Evolutionary conservation across 35 echinoderm and acorn worm species (phyloP).

Genomic region (Holothuria glaberrima): DNA sequence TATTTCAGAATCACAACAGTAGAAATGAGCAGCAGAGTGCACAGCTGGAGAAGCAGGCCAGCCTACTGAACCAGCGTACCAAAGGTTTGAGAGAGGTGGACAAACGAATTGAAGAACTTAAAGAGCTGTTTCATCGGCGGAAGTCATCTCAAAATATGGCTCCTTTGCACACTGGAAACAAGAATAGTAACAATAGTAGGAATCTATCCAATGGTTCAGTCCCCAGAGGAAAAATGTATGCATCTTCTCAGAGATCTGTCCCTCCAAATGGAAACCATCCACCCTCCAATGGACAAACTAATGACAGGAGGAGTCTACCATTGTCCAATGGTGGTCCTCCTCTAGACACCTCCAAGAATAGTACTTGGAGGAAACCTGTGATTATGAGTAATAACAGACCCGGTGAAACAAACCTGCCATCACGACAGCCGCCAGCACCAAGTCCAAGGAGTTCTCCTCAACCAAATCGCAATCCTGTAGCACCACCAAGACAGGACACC

Average conservation of each 20-base stretch:
- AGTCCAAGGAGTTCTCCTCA: constrained; percentile 44
- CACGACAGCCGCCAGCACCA: background rate
- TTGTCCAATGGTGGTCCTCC: constrained; percentile 33
- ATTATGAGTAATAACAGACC: constrained; percentile 17
- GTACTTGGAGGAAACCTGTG: constrained; percentile 20
- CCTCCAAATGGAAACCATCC: background rate
- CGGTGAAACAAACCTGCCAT: background rate
- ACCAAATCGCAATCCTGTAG: constrained; percentile 13
- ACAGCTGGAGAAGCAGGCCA: constrained; percentile 72
- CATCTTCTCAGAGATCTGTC: constrained; percentile 42
- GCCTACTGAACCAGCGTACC: constrained; percentile 53
- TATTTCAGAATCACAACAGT: constrained; percentile 83
- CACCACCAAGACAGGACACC: background rate
- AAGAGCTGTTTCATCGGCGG: constrained; percentile 69
- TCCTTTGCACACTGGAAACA: background rate
- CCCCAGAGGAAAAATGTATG: constrained; percentile 22
- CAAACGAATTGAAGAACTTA: constrained; percentile 92
- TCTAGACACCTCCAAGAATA: background rate
- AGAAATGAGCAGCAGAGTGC: constrained; percentile 95
- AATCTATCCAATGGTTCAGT: constrained; percentile 43
- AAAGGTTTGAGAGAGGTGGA: constrained; percentile 82
- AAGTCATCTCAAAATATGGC: constrained; percentile 1
- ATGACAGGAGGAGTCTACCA: background rate
- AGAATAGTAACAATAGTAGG: constrained; percentile 49
- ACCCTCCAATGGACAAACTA: background rate